These are phyloP conservation scores for Pseudomugil gertrudae DNA, from an alignment of 2,797 vertebrate species.

Conservation along the genomic window DNA sequence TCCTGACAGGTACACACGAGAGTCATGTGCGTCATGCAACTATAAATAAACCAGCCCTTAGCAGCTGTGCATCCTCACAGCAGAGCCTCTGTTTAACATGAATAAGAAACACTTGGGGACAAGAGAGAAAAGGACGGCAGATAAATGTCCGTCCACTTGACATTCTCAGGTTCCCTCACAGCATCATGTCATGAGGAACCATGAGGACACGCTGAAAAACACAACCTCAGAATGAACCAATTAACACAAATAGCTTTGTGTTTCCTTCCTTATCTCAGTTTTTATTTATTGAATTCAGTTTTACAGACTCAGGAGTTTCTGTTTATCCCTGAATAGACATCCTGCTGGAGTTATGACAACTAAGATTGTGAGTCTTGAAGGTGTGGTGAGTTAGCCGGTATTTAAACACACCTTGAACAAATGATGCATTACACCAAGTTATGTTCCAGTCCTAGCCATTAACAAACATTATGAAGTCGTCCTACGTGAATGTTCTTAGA, in stretches of 20 bases:
- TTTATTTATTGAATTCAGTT: conserved; percentile 6
- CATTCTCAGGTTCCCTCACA: conserved; percentile 67
- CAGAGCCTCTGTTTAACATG: conserved; percentile 52
- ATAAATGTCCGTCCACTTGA: conserved; percentile 61
- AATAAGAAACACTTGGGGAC: conserved; percentile 58
- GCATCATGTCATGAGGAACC: conserved; percentile 19
- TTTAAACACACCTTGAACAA: conserved; percentile 82
- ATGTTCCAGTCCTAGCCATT: conserved; percentile 13
- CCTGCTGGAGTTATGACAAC: conserved; percentile 53
- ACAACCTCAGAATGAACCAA: conserved; percentile 18
- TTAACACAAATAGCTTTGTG: background rate
- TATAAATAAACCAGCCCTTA: conserved; percentile 78
- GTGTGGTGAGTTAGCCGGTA: conserved; percentile 60
- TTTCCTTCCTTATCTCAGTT: background rate
- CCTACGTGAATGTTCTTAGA: background rate
- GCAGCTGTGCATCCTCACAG: conserved; percentile 66
- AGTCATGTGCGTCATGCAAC: conserved; percentile 73
- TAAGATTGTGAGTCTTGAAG: conserved; percentile 75
- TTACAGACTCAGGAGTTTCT: conserved; percentile 19
- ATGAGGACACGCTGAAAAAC: no score
- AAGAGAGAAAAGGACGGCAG: conserved; percentile 48
- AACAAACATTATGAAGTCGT: conserved; percentile 31
- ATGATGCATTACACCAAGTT: conserved; percentile 40
- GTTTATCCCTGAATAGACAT: conserved; percentile 54
- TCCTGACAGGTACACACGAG: conserved; percentile 61